Percentiles rank a stretch among this genome's conserved stretches.
Evolutionary conservation across 2,113 vertebrate genomes (phyloP).

Genomic region (Tenebrosternarchus preto): DNA sequence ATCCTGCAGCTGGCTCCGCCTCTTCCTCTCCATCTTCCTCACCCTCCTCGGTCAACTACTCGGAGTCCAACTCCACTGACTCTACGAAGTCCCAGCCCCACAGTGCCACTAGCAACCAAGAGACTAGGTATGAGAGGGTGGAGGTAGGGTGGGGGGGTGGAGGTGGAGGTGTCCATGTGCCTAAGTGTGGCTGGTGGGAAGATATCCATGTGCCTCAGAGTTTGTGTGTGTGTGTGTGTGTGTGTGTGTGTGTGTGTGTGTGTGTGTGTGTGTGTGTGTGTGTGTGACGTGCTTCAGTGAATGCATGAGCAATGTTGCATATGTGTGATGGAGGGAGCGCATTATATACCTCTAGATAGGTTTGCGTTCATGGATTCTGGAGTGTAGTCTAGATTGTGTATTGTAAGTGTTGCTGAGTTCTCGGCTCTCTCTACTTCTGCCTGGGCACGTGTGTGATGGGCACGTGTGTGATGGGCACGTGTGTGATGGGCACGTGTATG

Average conservation of each 20-base stretch:
- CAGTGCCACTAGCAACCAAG: slow-evolving; percentile 95
- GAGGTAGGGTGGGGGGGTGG: too few species aligned
- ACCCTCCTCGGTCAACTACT: slow-evolving; percentile 96
- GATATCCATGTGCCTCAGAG: too few species aligned
- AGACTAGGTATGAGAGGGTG: slow-evolving; percentile 83
- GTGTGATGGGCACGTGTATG: slow-evolving; percentile 21
- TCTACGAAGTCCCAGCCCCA: slow-evolving; percentile 97
- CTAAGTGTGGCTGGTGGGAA: background rate
- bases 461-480: slow-evolving; percentile 50
- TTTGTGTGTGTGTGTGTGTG: too few species aligned
- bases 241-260: too few species aligned
- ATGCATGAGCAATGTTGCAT: too few species aligned
- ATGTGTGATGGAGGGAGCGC: background rate
- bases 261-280: too few species aligned
- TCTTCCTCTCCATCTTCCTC: slow-evolving; percentile 93
- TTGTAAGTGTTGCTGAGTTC: too few species aligned
- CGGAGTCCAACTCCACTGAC: slow-evolving; percentile 96
- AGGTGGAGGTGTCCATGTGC: slow-evolving; percentile 53
- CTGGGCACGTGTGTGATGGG: too few species aligned
- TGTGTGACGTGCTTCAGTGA: too few species aligned
- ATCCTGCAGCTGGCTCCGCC: slow-evolving; percentile 86
- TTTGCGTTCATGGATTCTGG: background rate
- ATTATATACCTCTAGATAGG: background rate
- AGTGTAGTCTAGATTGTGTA: background rate
- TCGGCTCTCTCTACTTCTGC: too few species aligned